Conservation (phyloP, 2,888 invertebrate genomes). For the Zaprionus lineosus region DNA sequence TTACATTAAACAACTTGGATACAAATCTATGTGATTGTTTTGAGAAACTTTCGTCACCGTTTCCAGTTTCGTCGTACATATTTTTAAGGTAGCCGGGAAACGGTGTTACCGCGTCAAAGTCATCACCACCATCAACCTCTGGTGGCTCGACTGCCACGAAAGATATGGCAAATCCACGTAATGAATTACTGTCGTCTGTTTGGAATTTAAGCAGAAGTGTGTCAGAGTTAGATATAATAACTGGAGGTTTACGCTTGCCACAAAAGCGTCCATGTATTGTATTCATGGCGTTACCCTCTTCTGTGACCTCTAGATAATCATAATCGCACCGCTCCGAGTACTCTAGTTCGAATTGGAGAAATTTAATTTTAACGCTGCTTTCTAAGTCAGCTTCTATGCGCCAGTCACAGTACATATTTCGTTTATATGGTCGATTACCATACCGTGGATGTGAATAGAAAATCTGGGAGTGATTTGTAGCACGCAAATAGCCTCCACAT, state of each 20-base stretch:
- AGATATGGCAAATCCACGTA: conserved; percentile 95
- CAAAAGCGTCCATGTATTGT: conserved; percentile 92
- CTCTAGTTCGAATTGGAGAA: conserved; percentile 89
- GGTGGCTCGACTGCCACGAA: conserved; percentile 89
- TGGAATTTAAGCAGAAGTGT: conserved; percentile 93
- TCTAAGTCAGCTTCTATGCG: conserved; percentile 92
- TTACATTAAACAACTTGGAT: too few relatives aligned
- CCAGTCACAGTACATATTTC: conserved; percentile 96
- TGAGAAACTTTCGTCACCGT: neutral
- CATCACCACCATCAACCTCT: conserved; percentile 81
- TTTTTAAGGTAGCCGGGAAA: conserved; percentile 82
- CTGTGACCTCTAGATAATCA: conserved; percentile 95
- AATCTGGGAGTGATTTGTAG: conserved; percentile 89
- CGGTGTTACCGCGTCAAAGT: conserved; percentile 79
- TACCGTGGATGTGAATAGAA: conserved; percentile 97
- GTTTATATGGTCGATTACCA: conserved; percentile 94
- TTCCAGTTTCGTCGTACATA: conserved; percentile 64
- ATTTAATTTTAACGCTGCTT: conserved; percentile 91
- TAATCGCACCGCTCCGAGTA: conserved; percentile 96
- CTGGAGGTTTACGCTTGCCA: conserved; percentile 91
- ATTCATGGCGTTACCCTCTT: conserved; percentile 87
- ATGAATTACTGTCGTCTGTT: conserved; percentile 94
- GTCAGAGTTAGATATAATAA: conserved; percentile 94
- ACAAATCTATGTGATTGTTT: conserved; percentile 30
- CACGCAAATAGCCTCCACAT: conserved; percentile 95